Evolutionary conservation across 2,888 invertebrate genomes (phyloP), one percentile per base, ranked within the genome.

Genomic region (Prenolepis imparis): DNA sequence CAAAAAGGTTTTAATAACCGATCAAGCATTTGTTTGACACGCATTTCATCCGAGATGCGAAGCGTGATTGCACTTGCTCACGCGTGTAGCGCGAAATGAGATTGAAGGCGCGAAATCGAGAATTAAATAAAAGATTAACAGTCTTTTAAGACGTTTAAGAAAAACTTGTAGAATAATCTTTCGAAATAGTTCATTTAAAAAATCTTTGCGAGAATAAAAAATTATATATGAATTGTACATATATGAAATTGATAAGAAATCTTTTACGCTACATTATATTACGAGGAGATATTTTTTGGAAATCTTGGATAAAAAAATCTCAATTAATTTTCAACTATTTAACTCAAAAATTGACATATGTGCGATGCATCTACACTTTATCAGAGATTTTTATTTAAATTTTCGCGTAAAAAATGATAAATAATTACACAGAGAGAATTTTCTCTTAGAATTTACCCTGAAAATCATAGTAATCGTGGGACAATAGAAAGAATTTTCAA

Each of bases 1-100:
- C 21, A 28, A 15, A 59, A 41, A n/a, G 36, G 15, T 39, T 64
- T 36, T 64, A 64, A 64, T 66, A 39, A 66, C 39, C 64, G 39
- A 66, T 18, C 18, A 18, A 61, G 15, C 64, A 39, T 66, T 66
- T 41, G 12, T 66, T 66, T 39, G 21, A 66, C 39, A 66, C 36
- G 36, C 64, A 21, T 66, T 66, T 41, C 64, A 15, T 36, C 36
- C 61, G 6, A 57, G 18, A 70, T 55, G 48, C 5, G 15, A 21
- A 28, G 12, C 15, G 21, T 2, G 32, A 64, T 74, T 63, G 21
- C 11, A 5, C 9, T 63, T 44, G 18, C 11, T 48, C 36, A 64
- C 18, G 21, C n/a, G n/a, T n/a, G 3, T 32, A 41, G 74, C 32
- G 15, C 24, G 39, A 36, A 74, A 21, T 48, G 1, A 44, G 32